These are phyloP conservation scores for Prochilodus magdalenae DNA, from an alignment of 2,113 vertebrate species.

Conservation along the genomic window DNA sequence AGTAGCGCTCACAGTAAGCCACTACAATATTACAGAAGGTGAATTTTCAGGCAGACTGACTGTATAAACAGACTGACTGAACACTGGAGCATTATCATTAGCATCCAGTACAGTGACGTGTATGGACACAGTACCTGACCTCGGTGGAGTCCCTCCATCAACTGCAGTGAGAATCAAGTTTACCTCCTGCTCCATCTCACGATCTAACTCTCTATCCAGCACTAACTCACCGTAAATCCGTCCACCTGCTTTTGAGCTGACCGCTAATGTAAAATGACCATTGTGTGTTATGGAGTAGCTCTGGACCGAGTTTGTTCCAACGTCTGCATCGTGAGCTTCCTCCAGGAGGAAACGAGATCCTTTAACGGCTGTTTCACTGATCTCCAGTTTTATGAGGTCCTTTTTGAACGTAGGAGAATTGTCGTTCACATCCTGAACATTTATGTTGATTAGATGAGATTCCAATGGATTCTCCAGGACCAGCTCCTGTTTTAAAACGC, in stretches of 20 bases:
- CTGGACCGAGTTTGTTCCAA: conserved; percentile 75
- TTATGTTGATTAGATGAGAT: conserved; percentile 62
- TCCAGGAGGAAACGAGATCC: conserved; percentile 68
- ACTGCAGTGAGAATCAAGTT: conserved; percentile 71
- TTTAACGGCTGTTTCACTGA: conserved; percentile 66
- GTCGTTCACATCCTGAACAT: conserved; percentile 81
- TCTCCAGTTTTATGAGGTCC: conserved; percentile 65
- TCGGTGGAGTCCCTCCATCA: conserved; percentile 76
- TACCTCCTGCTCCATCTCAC: conserved; percentile 67
- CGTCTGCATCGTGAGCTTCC: conserved; percentile 65
- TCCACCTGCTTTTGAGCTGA: conserved; percentile 55
- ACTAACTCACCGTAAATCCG: conserved; percentile 64
- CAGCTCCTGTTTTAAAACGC: conserved; percentile 73
- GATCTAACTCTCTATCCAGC: conserved; percentile 70
- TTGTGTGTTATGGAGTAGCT: conserved; percentile 68
- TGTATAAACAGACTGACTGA: conserved; percentile 56
- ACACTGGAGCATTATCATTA: conserved; percentile 55
- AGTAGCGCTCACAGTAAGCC: conserved; percentile 29
- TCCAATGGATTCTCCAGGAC: conserved; percentile 70
- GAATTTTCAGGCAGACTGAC: conserved; percentile 61
- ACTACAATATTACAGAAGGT: neutral
- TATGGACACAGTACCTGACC: conserved; percentile 71
- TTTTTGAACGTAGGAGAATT: conserved; percentile 72
- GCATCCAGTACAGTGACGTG: conserved; percentile 72
- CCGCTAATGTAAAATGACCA: conserved; percentile 56